Evolutionary conservation across 2,797 vertebrate genomes (phyloP).

Genomic region (Danio jaintianensis): DNA sequence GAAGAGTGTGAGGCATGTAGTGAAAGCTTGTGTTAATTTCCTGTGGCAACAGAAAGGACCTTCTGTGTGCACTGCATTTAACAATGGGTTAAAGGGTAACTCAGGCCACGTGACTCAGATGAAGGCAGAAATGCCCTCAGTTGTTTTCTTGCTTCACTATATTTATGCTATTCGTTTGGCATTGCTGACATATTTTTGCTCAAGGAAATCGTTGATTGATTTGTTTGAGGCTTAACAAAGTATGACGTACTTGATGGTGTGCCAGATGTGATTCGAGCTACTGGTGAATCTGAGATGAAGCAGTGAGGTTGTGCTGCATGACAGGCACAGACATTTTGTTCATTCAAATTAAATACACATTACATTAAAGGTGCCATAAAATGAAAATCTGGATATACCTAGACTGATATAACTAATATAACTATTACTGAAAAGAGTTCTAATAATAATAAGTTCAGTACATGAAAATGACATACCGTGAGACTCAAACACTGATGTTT

Average conservation of each 20-base stretch:
- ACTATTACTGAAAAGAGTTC: too few relatives aligned
- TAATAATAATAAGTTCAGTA: too few relatives aligned
- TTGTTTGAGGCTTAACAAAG: constrained; percentile 30
- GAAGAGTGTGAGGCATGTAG: constrained; percentile 55
- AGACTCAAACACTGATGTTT: too few relatives aligned
- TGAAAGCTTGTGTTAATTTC: constrained; percentile 59
- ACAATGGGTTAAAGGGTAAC: constrained; percentile 49
- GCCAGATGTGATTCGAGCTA: background rate
- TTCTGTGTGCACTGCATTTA: constrained; percentile 40
- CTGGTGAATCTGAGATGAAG: constrained; percentile 31
- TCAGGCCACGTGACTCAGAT: constrained; percentile 44
- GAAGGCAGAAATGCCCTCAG: constrained; percentile 46
- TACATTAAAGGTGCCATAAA: too few relatives aligned
- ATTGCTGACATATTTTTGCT: constrained; percentile 12
- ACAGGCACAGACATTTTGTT: background rate
- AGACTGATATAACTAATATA: too few relatives aligned
- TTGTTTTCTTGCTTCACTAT: constrained; percentile 7
- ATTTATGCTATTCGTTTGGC: constrained; percentile 13
- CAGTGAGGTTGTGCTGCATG: background rate
- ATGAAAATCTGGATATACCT: too few relatives aligned
- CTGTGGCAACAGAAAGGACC: constrained; percentile 53
- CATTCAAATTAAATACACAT: too few relatives aligned
- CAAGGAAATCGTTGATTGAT: constrained; percentile 32
- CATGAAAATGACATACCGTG: too few relatives aligned
- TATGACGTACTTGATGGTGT: background rate